Evolutionary conservation across 2,888 invertebrate species (phyloP), one percentile per base, ranked within the genome.

Genomic region (Agonopterix subpropinquella): DNA sequence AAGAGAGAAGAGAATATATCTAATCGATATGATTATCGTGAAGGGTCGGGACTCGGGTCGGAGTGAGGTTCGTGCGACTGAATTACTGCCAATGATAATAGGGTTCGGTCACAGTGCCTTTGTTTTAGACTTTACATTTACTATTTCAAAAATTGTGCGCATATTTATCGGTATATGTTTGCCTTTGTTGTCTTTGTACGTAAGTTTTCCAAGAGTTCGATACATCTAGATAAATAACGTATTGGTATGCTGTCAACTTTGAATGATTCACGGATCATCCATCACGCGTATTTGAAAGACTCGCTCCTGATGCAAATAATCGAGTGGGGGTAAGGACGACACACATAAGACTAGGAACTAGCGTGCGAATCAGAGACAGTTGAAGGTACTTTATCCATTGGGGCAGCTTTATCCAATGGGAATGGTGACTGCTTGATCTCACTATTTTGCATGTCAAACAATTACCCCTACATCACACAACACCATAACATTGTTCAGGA

Each of bases 401-500:
- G 55, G 61, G 36, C n/a, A n/a, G n/a, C n/a, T n/a, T n/a, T n/a
- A n/a, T n/a, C n/a, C n/a, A n/a, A n/a, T n/a, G n/a, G n/a, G n/a
- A n/a, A n/a, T n/a, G 60, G 58, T 67, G 73, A 70, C 70, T 73
- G 72, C 70, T 69, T 74, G 76, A 78, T 80, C 78, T 77, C 77
- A 66, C 65, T 70, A 75, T 76, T 82, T 80, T 82, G 76, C 80
- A 82, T 82, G 73, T 76, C 77, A 77, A 80, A 82, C 82, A 82
- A 84, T 83, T 81, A 79, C 79, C 77, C 74, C 74, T 47, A 39
- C 48, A 49, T 62, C 54, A 66, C 68, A 65, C 69, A 42, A 47
- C 46, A 56, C 51, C 53, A 53, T 52, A 60, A 78, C 73, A 73
- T 73, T 76, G 78, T 77, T 68, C 70, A 63, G 67, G 74, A 77